These are phyloP conservation scores for Palythoa grandiflora DNA, from an alignment of 92 coral and sea anemone species.

Conservation along the genomic window DNA sequence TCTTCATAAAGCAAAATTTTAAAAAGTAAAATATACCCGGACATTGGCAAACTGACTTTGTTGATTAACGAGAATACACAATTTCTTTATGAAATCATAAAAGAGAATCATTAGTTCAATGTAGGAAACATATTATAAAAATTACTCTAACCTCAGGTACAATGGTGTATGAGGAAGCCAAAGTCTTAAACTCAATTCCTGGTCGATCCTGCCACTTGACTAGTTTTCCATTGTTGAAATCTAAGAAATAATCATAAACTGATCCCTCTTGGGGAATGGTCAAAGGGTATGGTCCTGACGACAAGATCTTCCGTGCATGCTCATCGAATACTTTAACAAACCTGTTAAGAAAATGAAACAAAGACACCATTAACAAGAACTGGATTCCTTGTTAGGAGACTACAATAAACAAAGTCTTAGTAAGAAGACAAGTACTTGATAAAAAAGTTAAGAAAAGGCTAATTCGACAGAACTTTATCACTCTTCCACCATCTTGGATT, in stretches of 20 bases:
- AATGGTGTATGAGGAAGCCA: conserved; percentile 90
- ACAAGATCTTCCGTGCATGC: conserved; percentile 81
- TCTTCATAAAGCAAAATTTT: no score
- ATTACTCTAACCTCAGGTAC: conserved; percentile 83
- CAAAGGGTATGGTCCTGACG: conserved; percentile 93
- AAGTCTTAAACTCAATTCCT: conserved; percentile 79
- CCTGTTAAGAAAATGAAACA: conserved; percentile 42
- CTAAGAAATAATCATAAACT: conserved; percentile 92
- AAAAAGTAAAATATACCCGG: no score
- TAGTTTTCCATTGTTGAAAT: conserved; percentile 86
- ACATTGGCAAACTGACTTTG: no score
- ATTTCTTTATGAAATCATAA: neutral
- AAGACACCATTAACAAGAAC: neutral
- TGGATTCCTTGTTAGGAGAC: neutral
- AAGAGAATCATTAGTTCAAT: neutral
- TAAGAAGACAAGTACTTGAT: no score
- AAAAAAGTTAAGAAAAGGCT: no score
- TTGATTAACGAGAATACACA: no score
- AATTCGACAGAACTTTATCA: no score
- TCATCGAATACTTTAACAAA: conserved; percentile 78
- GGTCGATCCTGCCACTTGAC: conserved; percentile 90
- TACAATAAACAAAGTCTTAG: neutral
- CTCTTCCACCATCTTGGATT: no score
- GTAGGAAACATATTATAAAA: neutral
- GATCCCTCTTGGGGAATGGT: conserved; percentile 84